phyloP scores from a whole-genome alignment of 2,888 invertebrate species.

The Mimas tiliae region DNA sequence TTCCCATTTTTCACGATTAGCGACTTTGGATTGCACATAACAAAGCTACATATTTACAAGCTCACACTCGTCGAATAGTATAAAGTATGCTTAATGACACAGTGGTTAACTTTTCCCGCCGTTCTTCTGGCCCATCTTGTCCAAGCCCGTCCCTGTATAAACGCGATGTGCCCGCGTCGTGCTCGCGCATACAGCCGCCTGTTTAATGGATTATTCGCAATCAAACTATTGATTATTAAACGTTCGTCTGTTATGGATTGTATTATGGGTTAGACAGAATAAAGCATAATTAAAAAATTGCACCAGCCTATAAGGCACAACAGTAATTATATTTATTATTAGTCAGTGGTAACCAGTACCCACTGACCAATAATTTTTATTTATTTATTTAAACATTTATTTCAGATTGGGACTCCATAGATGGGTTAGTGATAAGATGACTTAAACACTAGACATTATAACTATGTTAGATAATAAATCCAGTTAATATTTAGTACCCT shows the following conservation, averaged over 20 bases:
- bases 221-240: constrained; percentile 23
- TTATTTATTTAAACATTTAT: no score
- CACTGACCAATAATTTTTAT: no score
- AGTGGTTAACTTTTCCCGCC: no score
- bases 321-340: not conserved
- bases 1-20: no score
- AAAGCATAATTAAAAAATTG: not conserved
- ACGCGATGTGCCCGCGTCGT: constrained; percentile 30
- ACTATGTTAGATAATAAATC: no score
- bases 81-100: not conserved
- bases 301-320: not conserved
- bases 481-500: not conserved
- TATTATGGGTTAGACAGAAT: not conserved
- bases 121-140: not conserved
- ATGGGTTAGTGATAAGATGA: no score
- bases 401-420: no score
- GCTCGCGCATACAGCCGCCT: constrained; percentile 35
- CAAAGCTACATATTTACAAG: no score
- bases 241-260: not conserved
- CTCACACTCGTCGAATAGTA: no score
- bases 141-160: not conserved
- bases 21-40: no score
- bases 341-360: no score
- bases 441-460: no score
- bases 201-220: constrained; percentile 27